Base-by-base conservation (phyloP, 2,888 invertebrate genomes). In the Eugnorisma glareosa region DNA sequence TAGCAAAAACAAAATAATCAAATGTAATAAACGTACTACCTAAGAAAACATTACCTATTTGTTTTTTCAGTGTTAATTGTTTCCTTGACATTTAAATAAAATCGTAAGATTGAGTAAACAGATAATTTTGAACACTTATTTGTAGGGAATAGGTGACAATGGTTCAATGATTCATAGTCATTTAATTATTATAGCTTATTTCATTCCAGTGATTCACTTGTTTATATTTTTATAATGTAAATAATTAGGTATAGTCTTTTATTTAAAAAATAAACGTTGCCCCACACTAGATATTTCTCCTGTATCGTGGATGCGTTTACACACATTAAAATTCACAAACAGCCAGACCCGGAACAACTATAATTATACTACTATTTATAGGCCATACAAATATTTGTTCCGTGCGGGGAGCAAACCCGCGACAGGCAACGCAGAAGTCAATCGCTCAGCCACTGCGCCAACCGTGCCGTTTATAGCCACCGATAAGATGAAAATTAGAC, bases 41-140 rank as follows among this genome's bases (percentile, higher is more conserved):
- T 43, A 28, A 21, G 11, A 31, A 11, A 40, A 51, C 0, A 15
- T n/a, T n/a, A n/a, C n/a, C 35, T 28, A 18, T n/a, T 54, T n/a
- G 2, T 54, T 54, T 45, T n/a, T 74, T 24, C n/a, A 24, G 18
- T 28, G 2, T 31, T 45, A 7, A n/a, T 37, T n/a, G 31, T 31
- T 61, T 45, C 37, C 18, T 59, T 75, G n/a, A 59, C 3, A 48
- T 48, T 48, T 13, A 18, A 75, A 31, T 48, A 6, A 45, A 75
- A 6, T 4, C 24, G 24, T 45, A 21, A 40, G 24, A 73, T 57
- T 11, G 4, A 43, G 15, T 35, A 7, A 35, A 28, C 15, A 45
- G 35, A 57, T 74, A 24, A 45, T 21, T 28, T 21, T 51, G 21
- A 54, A 67, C 11, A 31, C 21, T 57, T 28, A 51, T 10, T 51